A percentile compares a stretch with the other conserved stretches of the same genome.
These are phyloP conservation scores for Aspidoscelis tigris DNA, from an alignment of 2,113 vertebrate genomes.

Conservation along the genomic window DNA sequence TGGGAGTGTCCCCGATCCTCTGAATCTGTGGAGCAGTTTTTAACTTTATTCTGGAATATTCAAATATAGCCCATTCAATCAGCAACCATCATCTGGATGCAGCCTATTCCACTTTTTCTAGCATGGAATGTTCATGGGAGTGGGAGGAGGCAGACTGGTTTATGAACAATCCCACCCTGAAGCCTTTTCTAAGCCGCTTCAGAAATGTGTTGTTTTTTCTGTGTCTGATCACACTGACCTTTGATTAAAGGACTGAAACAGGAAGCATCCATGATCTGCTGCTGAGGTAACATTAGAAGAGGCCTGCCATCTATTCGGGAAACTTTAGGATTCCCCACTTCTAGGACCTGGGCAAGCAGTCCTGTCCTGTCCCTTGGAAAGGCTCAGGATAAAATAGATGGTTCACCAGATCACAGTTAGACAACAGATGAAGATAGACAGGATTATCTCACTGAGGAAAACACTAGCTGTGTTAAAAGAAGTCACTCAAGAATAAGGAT, in stretches of 20 bases:
- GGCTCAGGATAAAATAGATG: neutral
- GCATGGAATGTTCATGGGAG: too few relatives aligned
- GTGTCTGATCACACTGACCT: too few relatives aligned
- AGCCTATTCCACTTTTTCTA: too few relatives aligned
- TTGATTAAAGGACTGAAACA: neutral
- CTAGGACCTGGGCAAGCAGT: neutral
- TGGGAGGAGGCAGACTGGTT: too few relatives aligned
- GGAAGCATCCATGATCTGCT: neutral
- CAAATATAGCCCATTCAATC: too few relatives aligned
- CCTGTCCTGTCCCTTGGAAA: neutral
- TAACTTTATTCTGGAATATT: too few relatives aligned
- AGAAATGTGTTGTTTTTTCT: too few relatives aligned
- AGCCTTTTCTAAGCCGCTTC: too few relatives aligned
- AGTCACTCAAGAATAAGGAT: neutral
- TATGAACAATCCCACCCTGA: too few relatives aligned
- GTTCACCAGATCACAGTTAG: neutral
- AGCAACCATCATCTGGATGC: too few relatives aligned
- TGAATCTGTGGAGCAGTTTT: too few relatives aligned
- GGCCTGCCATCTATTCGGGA: neutral
- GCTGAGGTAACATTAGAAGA: neutral
- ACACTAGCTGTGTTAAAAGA: conserved; percentile 1
- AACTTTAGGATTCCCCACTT: neutral
- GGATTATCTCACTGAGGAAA: neutral
- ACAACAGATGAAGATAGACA: conserved; percentile 1
- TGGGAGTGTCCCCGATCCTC: too few relatives aligned